These are phyloP conservation scores for Sus cebifrons DNA, from an alignment of 2,797 vertebrate species.

Conservation along the genomic window DNA sequence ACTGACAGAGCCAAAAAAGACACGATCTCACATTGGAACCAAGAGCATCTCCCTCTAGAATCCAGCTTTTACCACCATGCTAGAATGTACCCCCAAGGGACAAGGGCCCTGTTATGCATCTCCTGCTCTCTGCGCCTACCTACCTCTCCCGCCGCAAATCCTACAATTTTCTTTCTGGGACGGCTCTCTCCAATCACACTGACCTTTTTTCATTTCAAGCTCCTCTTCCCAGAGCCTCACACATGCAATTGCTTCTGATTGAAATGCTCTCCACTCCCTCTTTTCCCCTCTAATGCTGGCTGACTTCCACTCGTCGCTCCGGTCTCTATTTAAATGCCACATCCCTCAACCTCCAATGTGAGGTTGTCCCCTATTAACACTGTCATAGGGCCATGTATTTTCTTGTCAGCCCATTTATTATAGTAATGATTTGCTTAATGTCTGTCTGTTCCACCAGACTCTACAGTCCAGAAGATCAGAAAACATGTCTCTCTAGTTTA, in stretches of 20 bases:
- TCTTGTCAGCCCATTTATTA: constrained; percentile 73
- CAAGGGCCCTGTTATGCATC: no score
- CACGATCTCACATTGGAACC: background rate
- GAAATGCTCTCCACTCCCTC: constrained; percentile 60
- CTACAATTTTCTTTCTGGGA: background rate
- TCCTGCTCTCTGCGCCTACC: background rate
- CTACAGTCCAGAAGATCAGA: constrained; percentile 39
- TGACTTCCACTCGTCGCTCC: constrained; percentile 65
- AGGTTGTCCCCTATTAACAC: constrained; percentile 69
- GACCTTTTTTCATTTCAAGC: constrained; percentile 32
- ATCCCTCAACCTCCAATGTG: constrained; percentile 52
- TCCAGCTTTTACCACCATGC: background rate
- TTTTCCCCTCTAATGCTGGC: background rate
- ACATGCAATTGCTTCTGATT: constrained; percentile 44
- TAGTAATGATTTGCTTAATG: constrained; percentile 69
- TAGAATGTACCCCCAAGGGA: background rate
- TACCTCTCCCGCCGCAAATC: background rate
- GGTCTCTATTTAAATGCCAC: constrained; percentile 63
- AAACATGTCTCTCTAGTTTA: background rate
- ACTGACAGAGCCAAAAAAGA: background rate
- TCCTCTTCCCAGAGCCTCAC: background rate
- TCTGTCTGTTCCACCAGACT: constrained; percentile 64
- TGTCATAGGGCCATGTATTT: constrained; percentile 59
- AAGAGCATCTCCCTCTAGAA: background rate
- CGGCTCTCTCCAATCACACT: background rate